These are phyloP conservation scores for Dendrolimus pini DNA, from an alignment of 2,888 invertebrate genomes.

Conservation along the genomic window DNA sequence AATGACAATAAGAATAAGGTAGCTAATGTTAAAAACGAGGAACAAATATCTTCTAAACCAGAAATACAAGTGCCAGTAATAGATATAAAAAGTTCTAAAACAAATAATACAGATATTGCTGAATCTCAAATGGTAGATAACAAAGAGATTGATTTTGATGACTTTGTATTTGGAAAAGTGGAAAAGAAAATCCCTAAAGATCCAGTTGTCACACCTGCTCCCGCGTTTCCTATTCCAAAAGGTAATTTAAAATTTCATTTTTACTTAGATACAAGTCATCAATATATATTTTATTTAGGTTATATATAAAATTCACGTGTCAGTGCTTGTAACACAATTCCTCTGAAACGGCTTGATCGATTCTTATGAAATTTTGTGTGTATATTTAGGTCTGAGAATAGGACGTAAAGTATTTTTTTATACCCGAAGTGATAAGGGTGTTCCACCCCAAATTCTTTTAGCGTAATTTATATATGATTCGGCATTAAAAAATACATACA, in stretches of 20 bases:
- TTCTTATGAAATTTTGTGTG: too few relatives aligned
- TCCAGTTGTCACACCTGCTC: background rate
- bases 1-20: background rate
- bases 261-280: too few relatives aligned
- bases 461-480: too few relatives aligned
- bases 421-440: too few relatives aligned
- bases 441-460: too few relatives aligned
- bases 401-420: too few relatives aligned
- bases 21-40: background rate
- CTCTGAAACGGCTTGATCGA: too few relatives aligned
- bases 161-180: conserved; percentile 12
- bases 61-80: background rate
- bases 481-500: too few relatives aligned
- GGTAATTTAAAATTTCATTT: background rate
- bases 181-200: background rate
- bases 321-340: too few relatives aligned
- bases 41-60: conserved; percentile 2
- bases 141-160: conserved; percentile 2
- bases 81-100: background rate
- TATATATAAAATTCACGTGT: too few relatives aligned
- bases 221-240: background rate
- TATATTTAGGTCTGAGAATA: too few relatives aligned
- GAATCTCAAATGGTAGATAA: background rate
- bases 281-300: too few relatives aligned
- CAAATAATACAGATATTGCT: background rate